phyloP scores from a whole-genome alignment of 2,797 vertebrate genomes.

The Acanthis flammea region DNA sequence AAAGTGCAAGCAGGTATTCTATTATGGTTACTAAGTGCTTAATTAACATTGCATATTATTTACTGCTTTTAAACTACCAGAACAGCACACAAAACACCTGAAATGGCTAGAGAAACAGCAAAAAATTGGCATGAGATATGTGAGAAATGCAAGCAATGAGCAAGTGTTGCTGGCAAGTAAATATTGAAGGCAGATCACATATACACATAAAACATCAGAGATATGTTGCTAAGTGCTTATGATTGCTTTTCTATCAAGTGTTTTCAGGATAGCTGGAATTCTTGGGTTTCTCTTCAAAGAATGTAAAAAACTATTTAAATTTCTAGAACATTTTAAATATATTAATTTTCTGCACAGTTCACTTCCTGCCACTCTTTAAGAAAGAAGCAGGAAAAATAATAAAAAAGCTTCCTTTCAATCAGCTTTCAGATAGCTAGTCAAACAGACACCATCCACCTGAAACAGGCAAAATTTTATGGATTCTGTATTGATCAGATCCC shows the following conservation, averaged over 20 bases:
- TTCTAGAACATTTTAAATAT: not conserved
- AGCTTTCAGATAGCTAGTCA: slow-evolving; percentile 25
- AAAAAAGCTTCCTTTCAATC: not conserved
- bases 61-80: not conserved
- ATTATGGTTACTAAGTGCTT: not conserved
- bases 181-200: not conserved
- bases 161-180: not conserved
- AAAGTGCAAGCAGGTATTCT: not conserved
- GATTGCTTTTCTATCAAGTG: slow-evolving; percentile 10
- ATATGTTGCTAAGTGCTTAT: not conserved
- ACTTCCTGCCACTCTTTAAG: not conserved
- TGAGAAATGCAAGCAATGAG: not conserved
- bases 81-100: not conserved
- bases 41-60: not conserved
- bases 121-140: not conserved
- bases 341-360: not conserved
- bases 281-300: not conserved
- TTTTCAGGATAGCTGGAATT: not conserved
- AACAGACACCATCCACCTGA: not conserved
- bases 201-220: not conserved
- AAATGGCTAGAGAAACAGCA: not conserved
- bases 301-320: not conserved
- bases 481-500: slow-evolving; percentile 8
- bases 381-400: rapidly evolving
- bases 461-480: not conserved